These are phyloP conservation scores for Rhineura floridana DNA, from an alignment of 2,113 vertebrate genomes.

Conservation along the genomic window DNA sequence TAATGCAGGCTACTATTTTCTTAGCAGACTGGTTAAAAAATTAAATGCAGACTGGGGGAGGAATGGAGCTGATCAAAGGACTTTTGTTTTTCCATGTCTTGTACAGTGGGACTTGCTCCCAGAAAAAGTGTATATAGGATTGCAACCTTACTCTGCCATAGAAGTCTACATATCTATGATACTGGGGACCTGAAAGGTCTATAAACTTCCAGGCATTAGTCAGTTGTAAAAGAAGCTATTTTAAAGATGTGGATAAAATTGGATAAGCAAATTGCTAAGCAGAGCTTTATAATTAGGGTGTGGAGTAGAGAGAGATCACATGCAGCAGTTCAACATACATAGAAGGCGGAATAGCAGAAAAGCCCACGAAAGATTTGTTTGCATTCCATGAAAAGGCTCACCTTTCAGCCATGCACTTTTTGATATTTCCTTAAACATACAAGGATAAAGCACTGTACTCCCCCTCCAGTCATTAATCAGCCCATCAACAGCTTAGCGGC, in stretches of 20 bases:
- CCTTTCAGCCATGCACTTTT: constrained; percentile 6
- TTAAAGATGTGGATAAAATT: background rate
- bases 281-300: background rate
- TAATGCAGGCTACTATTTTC: too few relatives aligned
- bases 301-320: background rate
- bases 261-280: background rate
- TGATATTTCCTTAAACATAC: background rate
- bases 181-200: too few relatives aligned
- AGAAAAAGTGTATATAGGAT: too few relatives aligned
- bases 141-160: too few relatives aligned
- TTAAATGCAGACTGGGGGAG: too few relatives aligned
- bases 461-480: constrained; percentile 31
- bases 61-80: too few relatives aligned
- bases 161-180: background rate
- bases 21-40: too few relatives aligned
- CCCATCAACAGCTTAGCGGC: constrained; percentile 18
- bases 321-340: background rate
- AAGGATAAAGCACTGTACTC: constrained; percentile 21
- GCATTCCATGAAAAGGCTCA: background rate
- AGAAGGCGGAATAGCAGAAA: background rate
- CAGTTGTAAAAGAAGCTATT: background rate
- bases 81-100: too few relatives aligned
- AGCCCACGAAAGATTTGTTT: background rate
- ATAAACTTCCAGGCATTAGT: too few relatives aligned
- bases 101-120: too few relatives aligned